Evolutionary conservation across 2,797 vertebrate species (phyloP), one percentile per base, ranked within the genome.

Genomic region (Trachops cirrhosus): DNA sequence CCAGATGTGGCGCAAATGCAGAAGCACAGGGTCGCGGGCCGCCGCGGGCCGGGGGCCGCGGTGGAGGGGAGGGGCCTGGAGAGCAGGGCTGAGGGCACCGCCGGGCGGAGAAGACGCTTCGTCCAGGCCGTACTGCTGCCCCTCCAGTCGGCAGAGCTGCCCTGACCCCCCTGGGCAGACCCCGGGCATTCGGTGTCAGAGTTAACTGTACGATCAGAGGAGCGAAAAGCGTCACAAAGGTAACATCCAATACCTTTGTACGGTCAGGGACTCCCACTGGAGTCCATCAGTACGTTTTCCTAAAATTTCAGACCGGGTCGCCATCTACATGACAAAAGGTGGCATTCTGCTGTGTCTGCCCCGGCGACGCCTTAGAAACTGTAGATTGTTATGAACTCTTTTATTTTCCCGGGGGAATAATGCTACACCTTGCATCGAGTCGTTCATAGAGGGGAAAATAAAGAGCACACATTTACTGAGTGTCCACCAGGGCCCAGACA

Each of bases 11-110:
- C 21, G 15, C 16, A 71, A 83, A 24, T 1, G 48, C 73, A 80
- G 24, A 88, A 41, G 26, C 54, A 10, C 0, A 0, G 54, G 26
- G 19, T 16, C 0, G 6, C 1, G 21, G 1, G 1, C 16, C 6
- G 1, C 0, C 0, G 5, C 6, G 0, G 18, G 22, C 71, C 12
- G 11, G 29, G 22, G 39, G 18, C 0, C 9, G 1, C 2, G 50
- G 8, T 46, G 46, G 46, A 80, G 8, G 3, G 86, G 16, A 32
- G 34, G n/a, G 74, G 3, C 11, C 34, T 1, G 9, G 19, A 41
- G 75, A 9, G 86, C 10, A 4, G 0, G 14, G 37, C 8, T 0
- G 34, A 32, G 22, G 37, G 29, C 59, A 44, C 10, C 0, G 1
- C 5, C 78, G n/a, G 1, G 21, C 19, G 8, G n/a, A 24, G 21